Evolutionary conservation across 2,113 vertebrate species (phyloP).

Genomic region (Antechinus stuartii): DNA sequence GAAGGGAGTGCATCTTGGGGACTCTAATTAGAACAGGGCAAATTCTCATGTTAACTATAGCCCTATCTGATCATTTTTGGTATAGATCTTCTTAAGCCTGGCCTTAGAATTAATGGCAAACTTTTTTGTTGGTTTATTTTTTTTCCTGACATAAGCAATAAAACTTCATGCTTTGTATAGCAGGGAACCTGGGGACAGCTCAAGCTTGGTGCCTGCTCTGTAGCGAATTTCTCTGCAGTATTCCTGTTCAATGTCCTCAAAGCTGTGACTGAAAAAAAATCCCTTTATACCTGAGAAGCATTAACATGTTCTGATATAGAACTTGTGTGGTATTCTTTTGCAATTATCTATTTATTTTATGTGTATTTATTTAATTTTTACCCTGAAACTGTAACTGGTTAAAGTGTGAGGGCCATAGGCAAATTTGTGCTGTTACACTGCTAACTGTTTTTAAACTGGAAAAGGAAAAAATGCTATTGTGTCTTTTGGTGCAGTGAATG

Average conservation of each 20-base stretch:
- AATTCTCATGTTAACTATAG: neutral
- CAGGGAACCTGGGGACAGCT: fast-evolving
- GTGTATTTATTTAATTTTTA: conserved; percentile 91
- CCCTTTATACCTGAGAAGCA: conserved; percentile 64
- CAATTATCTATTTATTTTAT: conserved; percentile 88
- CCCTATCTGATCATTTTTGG: neutral
- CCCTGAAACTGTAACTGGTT: conserved; percentile 73
- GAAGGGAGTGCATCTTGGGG: neutral
- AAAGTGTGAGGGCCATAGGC: conserved; percentile 77
- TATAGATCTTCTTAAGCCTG: conserved; percentile 27
- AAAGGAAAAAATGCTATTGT: conserved; percentile 75
- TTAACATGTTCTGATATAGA: conserved; percentile 58
- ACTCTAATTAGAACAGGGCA: neutral
- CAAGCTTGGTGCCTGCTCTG: neutral
- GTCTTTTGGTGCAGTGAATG: conserved; percentile 60
- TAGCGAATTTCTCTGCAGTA: conserved; percentile 57
- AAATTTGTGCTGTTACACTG: conserved; percentile 71
- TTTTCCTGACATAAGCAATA: neutral
- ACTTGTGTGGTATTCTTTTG: conserved; percentile 71
- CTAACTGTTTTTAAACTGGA: conserved; percentile 74
- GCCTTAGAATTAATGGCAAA: neutral
- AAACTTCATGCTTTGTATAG: neutral
- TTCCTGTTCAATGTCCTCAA: conserved; percentile 74
- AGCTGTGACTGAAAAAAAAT: conserved; percentile 65
- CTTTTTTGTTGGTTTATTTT: neutral